phyloP scores from a whole-genome alignment of 2,113 vertebrate genomes.

The Pipra filicauda region DNA sequence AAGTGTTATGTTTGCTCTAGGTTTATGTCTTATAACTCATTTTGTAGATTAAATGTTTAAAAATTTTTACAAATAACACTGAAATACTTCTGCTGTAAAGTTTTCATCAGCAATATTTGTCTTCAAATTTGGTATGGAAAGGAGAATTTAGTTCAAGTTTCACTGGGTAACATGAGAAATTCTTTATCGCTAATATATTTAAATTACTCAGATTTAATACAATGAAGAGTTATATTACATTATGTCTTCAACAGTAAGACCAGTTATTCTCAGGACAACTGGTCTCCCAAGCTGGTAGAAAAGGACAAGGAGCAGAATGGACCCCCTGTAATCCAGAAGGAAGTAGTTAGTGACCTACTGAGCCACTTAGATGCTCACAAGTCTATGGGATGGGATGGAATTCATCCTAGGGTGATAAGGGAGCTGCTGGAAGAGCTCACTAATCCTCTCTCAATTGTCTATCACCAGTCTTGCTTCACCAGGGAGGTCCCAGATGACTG shows the following conservation, averaged over 20 bases:
- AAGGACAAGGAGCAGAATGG: neutral
- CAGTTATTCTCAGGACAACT: neutral
- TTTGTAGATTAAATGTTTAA: constrained; percentile 12
- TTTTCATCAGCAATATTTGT: constrained; percentile 14
- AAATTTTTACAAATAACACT: constrained; percentile 38
- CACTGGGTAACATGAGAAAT: neutral
- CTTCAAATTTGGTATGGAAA: neutral
- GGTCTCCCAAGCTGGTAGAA: neutral
- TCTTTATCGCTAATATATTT: neutral
- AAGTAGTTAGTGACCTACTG: neutral
- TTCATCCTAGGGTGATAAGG: neutral
- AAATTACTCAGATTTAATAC: neutral
- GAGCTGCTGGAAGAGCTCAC: neutral
- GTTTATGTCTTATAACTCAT: constrained; percentile 21
- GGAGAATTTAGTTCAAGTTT: neutral
- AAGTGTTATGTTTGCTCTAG: constrained; percentile 40
- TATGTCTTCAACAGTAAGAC: neutral
- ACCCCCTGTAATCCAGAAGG: neutral
- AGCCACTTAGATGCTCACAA: neutral
- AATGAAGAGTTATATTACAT: neutral
- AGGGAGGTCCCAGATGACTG: neutral
- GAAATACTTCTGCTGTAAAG: constrained; percentile 5
- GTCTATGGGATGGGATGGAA: neutral
- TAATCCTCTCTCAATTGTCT: neutral
- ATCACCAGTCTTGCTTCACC: too few relatives aligned